Evolutionary conservation across 2,888 invertebrate species (phyloP), one percentile per base, ranked within the genome.

Genomic region (Netelia virgata): DNA sequence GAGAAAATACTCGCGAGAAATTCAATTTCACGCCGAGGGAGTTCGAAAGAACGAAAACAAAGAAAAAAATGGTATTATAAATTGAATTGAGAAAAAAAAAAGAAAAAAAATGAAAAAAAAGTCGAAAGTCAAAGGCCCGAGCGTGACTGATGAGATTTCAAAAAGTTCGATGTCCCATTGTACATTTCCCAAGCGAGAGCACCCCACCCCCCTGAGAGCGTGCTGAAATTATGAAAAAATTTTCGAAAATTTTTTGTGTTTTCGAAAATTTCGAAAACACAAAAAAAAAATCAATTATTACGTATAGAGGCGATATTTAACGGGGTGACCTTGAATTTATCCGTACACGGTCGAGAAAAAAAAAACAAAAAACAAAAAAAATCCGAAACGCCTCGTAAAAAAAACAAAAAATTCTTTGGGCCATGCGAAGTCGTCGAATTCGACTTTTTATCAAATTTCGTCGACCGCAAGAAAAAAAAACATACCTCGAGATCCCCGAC

Each of bases 111-210:
- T 47, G 50, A 20, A 63, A 74, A 66, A 28, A 55, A 57, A 72
- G 69, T 81, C 77, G 63, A 43, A 41, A 53, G 73, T 81, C 77
- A 80, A 79, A 74, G 41, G 74, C 77, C 77, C 74, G 82, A 83
- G 76, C 80, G 64, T 70, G 76, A 78, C 82, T 80, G 74, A 85
- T 53, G 79, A 86, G 80, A 82, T 86, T 84, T 87, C 79, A 86
- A 83, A 85, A 86, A 86, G 86, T 86, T 86, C 86, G 86, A 86
- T 86, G 85, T 85, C 83, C 83, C 83, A 85, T 83, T 85, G 81
- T 85, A 85, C 77, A 83, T 83, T 85, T 85, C 75, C 82, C 82
- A 70, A 50, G 68, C 28, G 70, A 53, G 61, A n/a, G 53, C 14
- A n/a, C 50, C 53, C 53, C 14, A 1, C 8, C 53, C n/a, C 14